phyloP scores from a whole-genome alignment of 1,140 invertebrate species.

The Pissodes strobi region DNA sequence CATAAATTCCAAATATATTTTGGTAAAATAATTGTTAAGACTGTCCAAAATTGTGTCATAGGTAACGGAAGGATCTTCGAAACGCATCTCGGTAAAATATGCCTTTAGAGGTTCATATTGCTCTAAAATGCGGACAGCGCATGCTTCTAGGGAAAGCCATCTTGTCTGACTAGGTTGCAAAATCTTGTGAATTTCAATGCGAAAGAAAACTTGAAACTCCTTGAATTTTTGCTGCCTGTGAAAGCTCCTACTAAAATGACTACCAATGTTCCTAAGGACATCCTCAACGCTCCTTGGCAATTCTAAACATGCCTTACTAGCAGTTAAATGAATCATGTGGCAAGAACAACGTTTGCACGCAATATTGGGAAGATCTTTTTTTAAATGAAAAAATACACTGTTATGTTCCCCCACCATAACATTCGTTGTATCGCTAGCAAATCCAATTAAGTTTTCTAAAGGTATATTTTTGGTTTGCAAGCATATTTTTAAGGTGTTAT shows the following conservation, averaged over 20 bases:
- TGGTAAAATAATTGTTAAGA: conserved; percentile 48
- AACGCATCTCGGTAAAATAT: conserved; percentile 1
- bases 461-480: conserved; percentile 42
- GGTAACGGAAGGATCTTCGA: conserved; percentile 11
- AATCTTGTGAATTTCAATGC: conserved; percentile 18
- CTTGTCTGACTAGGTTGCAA: conserved; percentile 7
- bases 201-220: conserved; percentile 19
- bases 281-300: conserved; percentile 26
- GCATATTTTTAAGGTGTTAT: conserved; percentile 27
- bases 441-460: conserved; percentile 47
- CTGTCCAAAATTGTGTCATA: conserved; percentile 14
- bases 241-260: conserved; percentile 34
- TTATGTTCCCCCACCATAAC: conserved; percentile 26
- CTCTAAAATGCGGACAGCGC: conserved; percentile 12
- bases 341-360: conserved; percentile 23
- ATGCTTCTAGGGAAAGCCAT: conserved; percentile 12
- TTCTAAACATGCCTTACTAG: conserved; percentile 28
- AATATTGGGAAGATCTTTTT: conserved; percentile 20
- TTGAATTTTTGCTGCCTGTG: conserved; percentile 16
- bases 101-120: conserved; percentile 15
- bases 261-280: conserved; percentile 42
- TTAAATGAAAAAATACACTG: conserved; percentile 38
- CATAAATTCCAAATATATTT: conserved; percentile 51
- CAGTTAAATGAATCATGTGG: conserved; percentile 27
- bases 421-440: conserved; percentile 18